Percentiles rank a stretch among this genome's conserved stretches.
phyloP scores from a whole-genome alignment of 2,888 invertebrate genomes.

The Microctonus brassicae region DNA sequence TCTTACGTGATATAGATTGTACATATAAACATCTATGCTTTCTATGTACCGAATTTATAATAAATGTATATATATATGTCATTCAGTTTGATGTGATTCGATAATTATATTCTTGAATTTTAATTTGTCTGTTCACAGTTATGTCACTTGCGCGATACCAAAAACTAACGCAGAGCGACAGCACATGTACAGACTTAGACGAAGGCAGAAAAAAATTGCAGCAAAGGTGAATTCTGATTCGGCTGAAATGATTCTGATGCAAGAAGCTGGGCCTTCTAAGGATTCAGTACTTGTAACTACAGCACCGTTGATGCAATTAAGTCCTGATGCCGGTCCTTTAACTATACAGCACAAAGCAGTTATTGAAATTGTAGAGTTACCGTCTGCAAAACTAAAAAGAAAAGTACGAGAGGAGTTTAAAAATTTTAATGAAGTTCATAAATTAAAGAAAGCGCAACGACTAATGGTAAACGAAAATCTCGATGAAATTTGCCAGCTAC shows the following conservation, averaged over 20 bases:
- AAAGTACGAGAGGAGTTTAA: background rate
- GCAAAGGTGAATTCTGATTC: too few species aligned
- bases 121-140: too few species aligned
- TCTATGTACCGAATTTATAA: background rate
- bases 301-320: slow-evolving; percentile 3
- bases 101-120: too few species aligned
- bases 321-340: background rate
- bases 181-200: too few species aligned
- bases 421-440: background rate
- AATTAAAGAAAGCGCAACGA: too few species aligned
- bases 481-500: background rate
- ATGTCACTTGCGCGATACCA: too few species aligned
- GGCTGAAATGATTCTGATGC: background rate
- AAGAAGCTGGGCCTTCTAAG: background rate
- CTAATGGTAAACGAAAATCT: background rate
- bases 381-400: background rate
- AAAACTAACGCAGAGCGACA: too few species aligned
- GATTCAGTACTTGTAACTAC: background rate
- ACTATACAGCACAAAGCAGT: background rate
- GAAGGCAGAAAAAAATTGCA: too few species aligned
- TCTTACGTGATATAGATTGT: too few species aligned
- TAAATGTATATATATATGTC: too few species aligned
- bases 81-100: too few species aligned
- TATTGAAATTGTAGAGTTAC: background rate
- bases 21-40: background rate